phyloP scores from a whole-genome alignment of 2,797 vertebrate genomes.

The Carapus acus region DNA sequence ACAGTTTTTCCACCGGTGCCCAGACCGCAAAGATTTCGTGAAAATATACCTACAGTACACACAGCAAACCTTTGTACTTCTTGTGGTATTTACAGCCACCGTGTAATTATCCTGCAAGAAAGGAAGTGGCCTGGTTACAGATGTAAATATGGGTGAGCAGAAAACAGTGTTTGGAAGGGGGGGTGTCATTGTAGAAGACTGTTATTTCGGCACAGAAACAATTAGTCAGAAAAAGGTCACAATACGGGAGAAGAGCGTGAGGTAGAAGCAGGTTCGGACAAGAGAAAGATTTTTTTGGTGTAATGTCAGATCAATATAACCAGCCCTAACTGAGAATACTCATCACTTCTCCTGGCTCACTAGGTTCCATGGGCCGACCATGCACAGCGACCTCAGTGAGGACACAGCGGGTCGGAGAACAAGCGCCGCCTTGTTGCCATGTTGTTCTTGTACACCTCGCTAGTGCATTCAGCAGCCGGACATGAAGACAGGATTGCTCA shows the following conservation, averaged over 20 bases:
- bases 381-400: conserved; percentile 36
- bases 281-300: conserved; percentile 3
- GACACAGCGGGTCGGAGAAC: conserved; percentile 47
- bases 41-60: conserved; percentile 45
- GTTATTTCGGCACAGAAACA: conserved; percentile 32
- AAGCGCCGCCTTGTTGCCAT: conserved; percentile 56
- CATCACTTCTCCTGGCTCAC: conserved; percentile 28
- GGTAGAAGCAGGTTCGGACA: not conserved
- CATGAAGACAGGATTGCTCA: conserved; percentile 32
- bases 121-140: conserved; percentile 43
- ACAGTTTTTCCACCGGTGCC: conserved; percentile 18
- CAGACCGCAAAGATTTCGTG: conserved; percentile 22
- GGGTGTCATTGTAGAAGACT: conserved; percentile 17
- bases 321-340: conserved; percentile 39
- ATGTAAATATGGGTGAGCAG: conserved; percentile 33
- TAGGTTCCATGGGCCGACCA: conserved; percentile 43
- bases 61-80: conserved; percentile 34
- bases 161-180: conserved; percentile 1
- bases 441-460: conserved; percentile 42
- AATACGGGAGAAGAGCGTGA: conserved; percentile 12
- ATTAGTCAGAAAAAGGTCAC: conserved; percentile 32
- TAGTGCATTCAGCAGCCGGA: conserved; percentile 37
- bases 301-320: conserved; percentile 18
- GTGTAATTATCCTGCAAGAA: conserved; percentile 37
- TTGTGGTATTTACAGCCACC: conserved; percentile 20